Evolutionary conservation across 1,140 invertebrate genomes (phyloP).

Genomic region (Drosophila parvula): DNA sequence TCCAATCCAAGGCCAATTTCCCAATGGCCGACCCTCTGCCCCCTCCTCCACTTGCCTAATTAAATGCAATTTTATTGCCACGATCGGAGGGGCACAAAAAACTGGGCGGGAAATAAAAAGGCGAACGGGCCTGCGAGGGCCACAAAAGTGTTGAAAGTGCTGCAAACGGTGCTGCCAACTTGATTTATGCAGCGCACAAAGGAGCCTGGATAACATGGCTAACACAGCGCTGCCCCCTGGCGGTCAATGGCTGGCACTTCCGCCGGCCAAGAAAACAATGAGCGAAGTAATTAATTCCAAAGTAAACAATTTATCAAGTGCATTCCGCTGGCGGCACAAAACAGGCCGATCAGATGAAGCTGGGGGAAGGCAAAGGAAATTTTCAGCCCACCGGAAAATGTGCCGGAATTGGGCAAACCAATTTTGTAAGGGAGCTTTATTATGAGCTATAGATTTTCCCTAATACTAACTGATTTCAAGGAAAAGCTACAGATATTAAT

Average conservation of each 20-base stretch:
- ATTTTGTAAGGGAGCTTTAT: not conserved
- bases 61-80: slow-evolving; percentile 81
- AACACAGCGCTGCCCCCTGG: slow-evolving; percentile 39
- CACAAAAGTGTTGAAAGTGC: slow-evolving; percentile 69
- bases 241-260: slow-evolving; percentile 52
- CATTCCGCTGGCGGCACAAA: slow-evolving; percentile 19
- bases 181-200: slow-evolving; percentile 69
- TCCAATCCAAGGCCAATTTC: slow-evolving; percentile 52
- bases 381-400: not conserved
- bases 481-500: no score
- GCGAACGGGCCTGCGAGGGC: slow-evolving; percentile 28
- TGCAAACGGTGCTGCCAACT: slow-evolving; percentile 66
- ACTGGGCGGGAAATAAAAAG: slow-evolving; percentile 59
- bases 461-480: no score
- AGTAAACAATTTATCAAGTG: slow-evolving; percentile 81
- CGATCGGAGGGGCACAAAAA: slow-evolving; percentile 63
- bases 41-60: slow-evolving; percentile 55
- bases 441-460: not conserved
- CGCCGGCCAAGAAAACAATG: slow-evolving; percentile 70
- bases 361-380: not conserved
- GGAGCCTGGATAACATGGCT: slow-evolving; percentile 24
- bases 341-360: not conserved
- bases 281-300: slow-evolving; percentile 76
- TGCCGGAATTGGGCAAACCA: not conserved
- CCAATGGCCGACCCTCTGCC: slow-evolving; percentile 30